A percentile compares a stretch with the other conserved stretches of the same genome.
phyloP scores from a whole-genome alignment of 2,888 invertebrate genomes.

The Therioaphis trifolii region DNA sequence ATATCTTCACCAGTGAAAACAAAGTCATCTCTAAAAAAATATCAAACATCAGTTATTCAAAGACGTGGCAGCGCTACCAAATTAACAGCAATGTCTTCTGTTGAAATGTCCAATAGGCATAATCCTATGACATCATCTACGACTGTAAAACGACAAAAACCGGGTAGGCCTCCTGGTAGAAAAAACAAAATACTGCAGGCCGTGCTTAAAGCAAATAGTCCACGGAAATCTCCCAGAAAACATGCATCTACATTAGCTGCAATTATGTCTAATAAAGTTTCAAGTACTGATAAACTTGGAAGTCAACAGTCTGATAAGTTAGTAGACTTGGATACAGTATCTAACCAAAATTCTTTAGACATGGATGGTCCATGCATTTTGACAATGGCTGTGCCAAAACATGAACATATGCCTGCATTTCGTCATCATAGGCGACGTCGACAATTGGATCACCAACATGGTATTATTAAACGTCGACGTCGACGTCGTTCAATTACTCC shows the following conservation, averaged over 20 bases:
- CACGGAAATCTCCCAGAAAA: slow-evolving; percentile 84
- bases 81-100: background rate
- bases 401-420: background rate
- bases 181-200: slow-evolving; percentile 20
- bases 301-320: background rate
- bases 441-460: background rate
- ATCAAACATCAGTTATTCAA: slow-evolving; percentile 5
- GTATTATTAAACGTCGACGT: slow-evolving; percentile 16
- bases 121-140: background rate
- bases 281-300: background rate
- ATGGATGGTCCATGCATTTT: slow-evolving; percentile 31
- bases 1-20: background rate
- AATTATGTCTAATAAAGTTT: slow-evolving; percentile 5
- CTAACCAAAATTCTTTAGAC: slow-evolving; percentile 14
- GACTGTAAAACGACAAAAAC: slow-evolving; percentile 25
- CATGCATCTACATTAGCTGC: slow-evolving; percentile 89
- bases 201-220: slow-evolving; percentile 48
- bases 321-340: background rate
- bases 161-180: slow-evolving; percentile 45
- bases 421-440: slow-evolving; percentile 32
- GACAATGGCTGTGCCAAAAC: background rate
- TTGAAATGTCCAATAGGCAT: background rate
- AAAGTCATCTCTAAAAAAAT: slow-evolving; percentile 21
- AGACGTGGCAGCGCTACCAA: slow-evolving; percentile 27
- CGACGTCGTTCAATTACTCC: slow-evolving; percentile 37